Evolutionary conservation across 2,797 vertebrate genomes (phyloP).

Genomic region (Decapterus maruadsi): DNA sequence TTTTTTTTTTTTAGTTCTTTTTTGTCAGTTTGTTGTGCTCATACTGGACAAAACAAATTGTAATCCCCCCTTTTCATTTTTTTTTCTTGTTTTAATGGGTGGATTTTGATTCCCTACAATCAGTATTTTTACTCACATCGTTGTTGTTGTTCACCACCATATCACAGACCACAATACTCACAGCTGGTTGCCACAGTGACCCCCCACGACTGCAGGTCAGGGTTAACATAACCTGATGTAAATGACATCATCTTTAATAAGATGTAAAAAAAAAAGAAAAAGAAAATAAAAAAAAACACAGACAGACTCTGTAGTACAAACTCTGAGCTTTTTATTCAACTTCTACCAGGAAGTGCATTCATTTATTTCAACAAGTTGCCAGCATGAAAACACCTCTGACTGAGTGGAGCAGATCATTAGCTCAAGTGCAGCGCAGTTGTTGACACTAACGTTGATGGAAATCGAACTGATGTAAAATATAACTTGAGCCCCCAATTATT

Average conservation of each 20-base stretch:
- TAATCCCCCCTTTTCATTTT: conserved; percentile 65
- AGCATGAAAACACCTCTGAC: conserved; percentile 17
- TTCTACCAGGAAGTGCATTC: conserved; percentile 6
- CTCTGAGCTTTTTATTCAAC: background rate
- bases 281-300: background rate
- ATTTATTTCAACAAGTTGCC: background rate
- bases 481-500: conserved; percentile 6
- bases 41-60: conserved; percentile 76
- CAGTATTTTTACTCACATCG: conserved; percentile 76
- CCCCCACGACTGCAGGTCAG: conserved; percentile 20
- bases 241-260: conserved; percentile 27
- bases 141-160: conserved; percentile 70
- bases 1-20: conserved; percentile 80
- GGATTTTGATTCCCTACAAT: conserved; percentile 71
- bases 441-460: conserved; percentile 9
- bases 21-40: conserved; percentile 88
- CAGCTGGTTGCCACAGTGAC: conserved; percentile 57
- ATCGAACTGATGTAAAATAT: background rate
- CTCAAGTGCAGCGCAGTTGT: background rate
- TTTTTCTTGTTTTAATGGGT: conserved; percentile 76
- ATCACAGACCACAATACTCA: conserved; percentile 69
- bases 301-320: background rate
- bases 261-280: conserved; percentile 8
- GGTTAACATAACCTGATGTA: conserved; percentile 7
- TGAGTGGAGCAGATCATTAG: conserved; percentile 20